Percentiles rank a stretch among this genome's conserved stretches.
Evolutionary conservation across 2,797 vertebrate species (phyloP).

Genomic region (Eupleurogrammus muticus): DNA sequence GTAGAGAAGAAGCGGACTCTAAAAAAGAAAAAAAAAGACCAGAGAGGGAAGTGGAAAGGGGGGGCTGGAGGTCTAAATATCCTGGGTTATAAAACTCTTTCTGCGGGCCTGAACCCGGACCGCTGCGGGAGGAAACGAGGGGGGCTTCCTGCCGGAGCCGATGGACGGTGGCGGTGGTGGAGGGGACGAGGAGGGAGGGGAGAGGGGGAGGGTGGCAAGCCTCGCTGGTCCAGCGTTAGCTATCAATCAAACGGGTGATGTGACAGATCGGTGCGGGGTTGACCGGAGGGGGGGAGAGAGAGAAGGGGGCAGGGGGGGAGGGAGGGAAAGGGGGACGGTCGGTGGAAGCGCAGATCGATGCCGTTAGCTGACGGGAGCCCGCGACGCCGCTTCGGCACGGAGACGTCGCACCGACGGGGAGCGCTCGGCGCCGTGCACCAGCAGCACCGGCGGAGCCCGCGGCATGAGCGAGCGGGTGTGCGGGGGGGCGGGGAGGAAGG

Average conservation of each 20-base stretch:
- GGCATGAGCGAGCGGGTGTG: slow-evolving; percentile 65
- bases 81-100: slow-evolving; percentile 52
- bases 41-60: slow-evolving; percentile 46
- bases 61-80: slow-evolving; percentile 52
- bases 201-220: slow-evolving; percentile 19
- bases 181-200: slow-evolving; percentile 1
- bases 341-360: slow-evolving; percentile 78
- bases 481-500: slow-evolving; percentile 4
- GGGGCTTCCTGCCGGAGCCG: slow-evolving; percentile 40
- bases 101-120: slow-evolving; percentile 60
- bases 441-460: slow-evolving; percentile 60
- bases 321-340: slow-evolving; percentile 59
- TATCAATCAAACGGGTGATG: slow-evolving; percentile 57
- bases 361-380: slow-evolving; percentile 77
- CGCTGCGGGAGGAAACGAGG: slow-evolving; percentile 4
- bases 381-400: slow-evolving; percentile 69
- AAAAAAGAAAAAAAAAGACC: slow-evolving; percentile 48
- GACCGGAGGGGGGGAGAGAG: slow-evolving; percentile 47
- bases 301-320: slow-evolving; percentile 57
- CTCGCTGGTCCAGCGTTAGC: slow-evolving; percentile 52
- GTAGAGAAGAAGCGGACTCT: slow-evolving; percentile 65
- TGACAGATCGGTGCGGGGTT: slow-evolving; percentile 59
- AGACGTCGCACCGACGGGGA: slow-evolving; percentile 77
- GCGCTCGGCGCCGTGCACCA: slow-evolving; percentile 76
- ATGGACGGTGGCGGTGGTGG: background rate